Base-by-base conservation (phyloP, 2,113 vertebrate genomes). In the Toxotes jaculatrix region DNA sequence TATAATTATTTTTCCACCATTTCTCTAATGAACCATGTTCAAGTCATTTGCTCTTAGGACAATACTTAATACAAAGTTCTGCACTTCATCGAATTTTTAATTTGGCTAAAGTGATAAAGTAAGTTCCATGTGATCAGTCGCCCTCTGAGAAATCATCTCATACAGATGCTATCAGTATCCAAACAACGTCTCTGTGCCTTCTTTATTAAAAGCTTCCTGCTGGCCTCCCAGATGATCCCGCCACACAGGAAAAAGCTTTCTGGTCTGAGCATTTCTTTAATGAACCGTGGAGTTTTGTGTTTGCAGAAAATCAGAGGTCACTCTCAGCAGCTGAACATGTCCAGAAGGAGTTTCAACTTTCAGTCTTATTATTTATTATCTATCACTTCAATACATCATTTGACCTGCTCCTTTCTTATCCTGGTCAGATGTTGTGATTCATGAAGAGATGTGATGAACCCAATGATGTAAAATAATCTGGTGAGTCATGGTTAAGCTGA, bases 141-240 rank as follows among this genome's bases (percentile, higher is more conserved):
- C 14, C 83, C 73, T 43, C 59, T 68, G 83, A 86, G 80, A 83
- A 89, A 84, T 86, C 72, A 74, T 60, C 61, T 61, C 68, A 38
- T 40, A 42, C 72, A 47, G 21, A 83, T 55, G 80, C 60, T 65
- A 21, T 43, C 45, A 63, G 60, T 83, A 75, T 86, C 8, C 13
- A 72, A 84, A 84, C 60, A 36, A 21, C 12, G 56, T 43, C 68
- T 65, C 43, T 9, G 13, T 6, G 60, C 42, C 47, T 64, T 27
- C 56, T 42, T 77, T 68, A 74, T 77, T 83, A 83, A 69, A 56
- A 13, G 0, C 14, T 47, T 69, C 45, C 60, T 27, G 34, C 57
- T 0, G 27, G 43, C 16, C 0, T 53, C 16, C 9, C 71, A 49
- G 19, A 17, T 2, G 62, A 55, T 53, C 38, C 27, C 8, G 67